Base-by-base conservation (phyloP, 2,888 invertebrate species). In the Cantharis nigra region DNA sequence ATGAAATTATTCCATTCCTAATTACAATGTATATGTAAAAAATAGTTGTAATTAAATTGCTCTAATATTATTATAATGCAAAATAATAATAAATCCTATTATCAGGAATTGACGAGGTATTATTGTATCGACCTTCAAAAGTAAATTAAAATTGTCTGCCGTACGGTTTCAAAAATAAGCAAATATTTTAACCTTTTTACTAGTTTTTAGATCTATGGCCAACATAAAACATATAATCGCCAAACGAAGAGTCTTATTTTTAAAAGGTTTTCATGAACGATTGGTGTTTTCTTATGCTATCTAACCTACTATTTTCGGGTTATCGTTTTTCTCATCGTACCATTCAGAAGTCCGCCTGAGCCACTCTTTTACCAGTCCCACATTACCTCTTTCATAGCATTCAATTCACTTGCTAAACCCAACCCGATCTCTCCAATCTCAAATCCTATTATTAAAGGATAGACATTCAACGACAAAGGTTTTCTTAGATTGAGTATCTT, bases 391-490 rank as follows among this genome's bases (percentile, higher is more conserved):
- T 82, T 82, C 82, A 79, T 81, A 78, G 81, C 82, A 83, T 83
- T 83, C 83, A 84, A 83, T 84, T 84, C 84, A 84, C 84, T 83
- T 81, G 79, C 77, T 79, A 81, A 83, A 83, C 81, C 83, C 81
- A 83, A 80, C 81, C 82, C 83, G 82, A 83, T 83, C 80, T 82
- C 80, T 78, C 82, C 84, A 83, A 84, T 84, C 83, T 83, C 81
- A 83, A 82, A 82, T 84, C 80, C 83, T 80, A 84, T 84, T 85
- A 85, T 84, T 83, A 83, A 79, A 79, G 80, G 77, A 82, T 79
- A 78, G 83, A 82, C 83, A 82, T 83, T 82, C 81, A 82, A 80
- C 81, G 83, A 84, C 83, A 84, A 84, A 84, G 83, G 81, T 81
- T 81, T 79, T 78, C 79, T 81, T 76, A 81, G 82, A 82, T 82